Base-by-base conservation (phyloP, 2,113 vertebrate genomes). In the Sinocyclocheilus anshuiensis region DNA sequence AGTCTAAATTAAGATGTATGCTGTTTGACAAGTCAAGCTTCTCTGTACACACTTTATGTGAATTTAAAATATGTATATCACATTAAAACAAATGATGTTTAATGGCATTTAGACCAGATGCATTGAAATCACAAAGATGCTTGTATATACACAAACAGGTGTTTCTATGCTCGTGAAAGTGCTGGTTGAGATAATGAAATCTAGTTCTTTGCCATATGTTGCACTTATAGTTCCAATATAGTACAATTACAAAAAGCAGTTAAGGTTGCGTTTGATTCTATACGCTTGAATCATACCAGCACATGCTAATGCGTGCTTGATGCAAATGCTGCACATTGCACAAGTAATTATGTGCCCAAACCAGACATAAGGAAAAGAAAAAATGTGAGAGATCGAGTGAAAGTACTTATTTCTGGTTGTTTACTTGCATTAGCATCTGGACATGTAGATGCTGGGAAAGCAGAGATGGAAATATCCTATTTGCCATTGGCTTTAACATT, bases 401-500 rank as follows among this genome's bases (percentile, higher is more conserved):
- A 63, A 45, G 33, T 13, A 63, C 7, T 24, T 81, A 12, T 36
- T 55, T 53, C 29, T 36, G 33, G 48, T 74, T 72, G 53, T 83
- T 74, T 74, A 57, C 69, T 72, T 74, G 50, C 45, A 83, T 83
- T 74, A 39, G 65, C 67, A 74, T 74, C 81, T 74, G 50, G 29
- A 39, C 48, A 39, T 57, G 65, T 50, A 72, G 29, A 83, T n/a
- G 63, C 45, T 7, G 24, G 1, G 18, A 55, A 24, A 69, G 42
- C 61, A 71, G 42, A 82, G 80, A 11, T 29, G 36, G 1, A 72
- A 83, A 39, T 24, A 71, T n/a, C 24, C 4, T 13, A 83, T 29
- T n/a, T 63, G 78, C 55, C 33, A 20, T 81, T 63, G 59, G 78
- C 36, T 33, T 39, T 26, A 39, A 63, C n/a, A 84, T 53, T 63